Percentiles rank a stretch among this genome's conserved stretches.
Evolutionary conservation across 2,113 vertebrate genomes (phyloP).

Genomic region (Plectropomus leopardus): DNA sequence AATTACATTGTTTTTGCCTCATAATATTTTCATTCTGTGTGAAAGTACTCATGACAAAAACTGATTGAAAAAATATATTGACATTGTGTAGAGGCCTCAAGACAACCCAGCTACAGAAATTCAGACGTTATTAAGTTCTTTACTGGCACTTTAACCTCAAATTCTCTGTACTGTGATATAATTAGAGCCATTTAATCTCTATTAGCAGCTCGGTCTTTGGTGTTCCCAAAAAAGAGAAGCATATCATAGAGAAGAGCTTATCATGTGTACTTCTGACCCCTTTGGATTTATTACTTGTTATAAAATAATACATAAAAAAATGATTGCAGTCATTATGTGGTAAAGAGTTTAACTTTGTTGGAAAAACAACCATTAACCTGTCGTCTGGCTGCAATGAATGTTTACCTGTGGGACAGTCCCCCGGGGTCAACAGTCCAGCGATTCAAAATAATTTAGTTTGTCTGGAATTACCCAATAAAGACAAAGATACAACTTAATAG

Average conservation of each 20-base stretch:
- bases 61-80: no score
- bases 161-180: neutral
- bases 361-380: slow-evolving; percentile 30
- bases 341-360: slow-evolving; percentile 24
- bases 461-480: neutral
- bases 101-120: neutral
- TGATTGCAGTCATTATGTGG: slow-evolving; percentile 7
- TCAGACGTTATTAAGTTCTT: neutral
- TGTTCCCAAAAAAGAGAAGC: neutral
- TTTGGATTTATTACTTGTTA: slow-evolving; percentile 12
- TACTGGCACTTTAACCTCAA: neutral
- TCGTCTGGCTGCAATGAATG: neutral
- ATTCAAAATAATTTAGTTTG: neutral
- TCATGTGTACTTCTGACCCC: neutral
- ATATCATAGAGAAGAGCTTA: slow-evolving; percentile 18
- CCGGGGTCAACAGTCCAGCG: neutral
- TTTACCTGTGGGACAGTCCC: slow-evolving; percentile 11
- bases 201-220: neutral
- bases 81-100: no score
- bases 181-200: neutral
- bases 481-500: neutral
- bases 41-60: no score
- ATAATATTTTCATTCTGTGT: no score
- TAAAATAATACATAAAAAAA: slow-evolving; percentile 26
- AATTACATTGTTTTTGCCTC: no score